Conservation (phyloP, 2,113 vertebrate species). For the Scatophagus argus region DNA sequence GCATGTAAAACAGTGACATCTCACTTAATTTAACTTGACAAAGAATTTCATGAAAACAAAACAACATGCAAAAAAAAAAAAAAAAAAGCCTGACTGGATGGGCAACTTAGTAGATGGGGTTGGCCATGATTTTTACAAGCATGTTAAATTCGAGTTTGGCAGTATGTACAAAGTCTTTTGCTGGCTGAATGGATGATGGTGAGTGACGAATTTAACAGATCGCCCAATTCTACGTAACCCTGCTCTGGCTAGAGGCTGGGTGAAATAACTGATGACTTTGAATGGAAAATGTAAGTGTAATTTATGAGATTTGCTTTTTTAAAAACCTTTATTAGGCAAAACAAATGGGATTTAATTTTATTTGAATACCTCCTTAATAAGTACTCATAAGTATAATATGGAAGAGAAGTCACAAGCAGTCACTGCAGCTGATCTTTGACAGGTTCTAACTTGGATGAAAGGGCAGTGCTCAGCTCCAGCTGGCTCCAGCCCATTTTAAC, state of each 20-base stretch:
- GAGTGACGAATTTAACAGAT: background rate
- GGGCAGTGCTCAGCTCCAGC: conserved; percentile 18
- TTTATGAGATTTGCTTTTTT: background rate
- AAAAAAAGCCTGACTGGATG: too few species aligned
- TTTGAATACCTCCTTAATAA: background rate
- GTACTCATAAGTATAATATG: background rate
- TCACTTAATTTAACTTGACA: too few species aligned
- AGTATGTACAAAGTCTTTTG: background rate
- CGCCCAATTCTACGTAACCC: background rate
- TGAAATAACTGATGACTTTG: background rate
- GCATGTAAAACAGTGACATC: background rate
- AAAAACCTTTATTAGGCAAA: background rate
- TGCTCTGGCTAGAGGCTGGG: background rate
- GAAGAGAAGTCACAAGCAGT: conserved; percentile 16
- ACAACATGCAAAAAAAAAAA: background rate
- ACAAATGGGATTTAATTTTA: background rate
- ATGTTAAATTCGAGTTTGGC: background rate
- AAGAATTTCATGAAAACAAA: too few species aligned
- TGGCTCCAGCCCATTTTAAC: conserved; percentile 45
- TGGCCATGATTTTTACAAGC: background rate
- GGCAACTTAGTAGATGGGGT: background rate
- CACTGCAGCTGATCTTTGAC: conserved; percentile 33
- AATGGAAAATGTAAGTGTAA: background rate
- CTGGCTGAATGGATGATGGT: background rate
- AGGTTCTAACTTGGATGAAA: conserved; percentile 28